A percentile compares a stretch with the other conserved stretches of the same genome.
Evolutionary conservation across 2,113 vertebrate species (phyloP).

Genomic region (Pelmatolapia mariae): DNA sequence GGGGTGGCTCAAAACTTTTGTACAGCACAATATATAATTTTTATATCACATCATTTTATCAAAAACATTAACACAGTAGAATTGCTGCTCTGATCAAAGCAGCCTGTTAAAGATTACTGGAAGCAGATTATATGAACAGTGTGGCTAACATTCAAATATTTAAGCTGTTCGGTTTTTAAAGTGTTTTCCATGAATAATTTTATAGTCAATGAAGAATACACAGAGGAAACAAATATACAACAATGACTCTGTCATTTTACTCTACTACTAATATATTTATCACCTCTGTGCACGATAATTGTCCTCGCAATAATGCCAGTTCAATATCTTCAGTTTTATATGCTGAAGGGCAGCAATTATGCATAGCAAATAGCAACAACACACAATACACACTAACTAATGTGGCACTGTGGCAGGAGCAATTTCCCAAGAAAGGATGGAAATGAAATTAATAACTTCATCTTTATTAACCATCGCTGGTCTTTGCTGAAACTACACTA

Average conservation of each 20-base stretch:
- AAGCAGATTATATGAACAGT: neutral
- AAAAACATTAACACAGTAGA: neutral
- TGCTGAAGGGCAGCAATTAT: neutral
- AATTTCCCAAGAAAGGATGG: neutral
- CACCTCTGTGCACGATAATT: neutral
- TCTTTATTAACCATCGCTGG: neutral
- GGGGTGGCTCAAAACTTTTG: neutral
- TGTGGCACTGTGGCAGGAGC: neutral
- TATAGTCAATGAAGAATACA: neutral
- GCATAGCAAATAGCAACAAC: neutral
- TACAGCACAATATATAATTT: neutral
- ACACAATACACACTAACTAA: neutral
- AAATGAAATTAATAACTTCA: neutral
- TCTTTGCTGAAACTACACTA: neutral
- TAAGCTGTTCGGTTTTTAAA: neutral
- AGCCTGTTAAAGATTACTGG: neutral
- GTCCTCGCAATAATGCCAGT: neutral
- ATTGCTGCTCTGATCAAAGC: neutral
- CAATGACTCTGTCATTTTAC: neutral
- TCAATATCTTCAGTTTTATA: neutral
- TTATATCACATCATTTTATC: neutral
- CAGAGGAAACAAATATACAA: neutral
- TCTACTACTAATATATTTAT: neutral
- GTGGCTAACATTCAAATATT: neutral
- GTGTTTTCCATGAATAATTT: neutral